Conservation (phyloP, 2,113 vertebrate genomes). For the Oncorhynchus clarkii region DNA sequence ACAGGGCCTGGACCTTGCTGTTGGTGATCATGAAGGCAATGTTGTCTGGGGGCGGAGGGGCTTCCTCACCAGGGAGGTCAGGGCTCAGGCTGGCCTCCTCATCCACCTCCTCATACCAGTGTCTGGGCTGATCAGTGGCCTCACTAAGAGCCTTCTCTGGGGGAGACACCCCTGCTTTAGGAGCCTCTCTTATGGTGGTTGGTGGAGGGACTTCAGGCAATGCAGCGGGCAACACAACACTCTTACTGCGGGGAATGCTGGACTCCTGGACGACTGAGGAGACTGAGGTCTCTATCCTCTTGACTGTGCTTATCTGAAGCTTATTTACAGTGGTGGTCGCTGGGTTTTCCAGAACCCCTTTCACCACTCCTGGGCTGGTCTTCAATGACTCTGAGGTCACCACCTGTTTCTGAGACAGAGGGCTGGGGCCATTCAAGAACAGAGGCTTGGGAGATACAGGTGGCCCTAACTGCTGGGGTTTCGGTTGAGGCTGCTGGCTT, state of each 20-base stretch:
- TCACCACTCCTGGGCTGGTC: conserved; percentile 54
- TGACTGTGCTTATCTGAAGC: conserved; percentile 59
- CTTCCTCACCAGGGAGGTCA: conserved; percentile 80
- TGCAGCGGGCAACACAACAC: neutral
- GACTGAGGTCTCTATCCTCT: conserved; percentile 51
- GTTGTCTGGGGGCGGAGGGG: conserved; percentile 80
- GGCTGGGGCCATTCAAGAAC: conserved; percentile 62
- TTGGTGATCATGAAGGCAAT: conserved; percentile 97
- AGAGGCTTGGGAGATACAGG: conserved; percentile 67
- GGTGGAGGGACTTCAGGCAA: conserved; percentile 23
- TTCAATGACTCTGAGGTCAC: conserved; percentile 62
- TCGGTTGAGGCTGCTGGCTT: conserved; percentile 61
- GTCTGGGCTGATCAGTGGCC: conserved; percentile 8
- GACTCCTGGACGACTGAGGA: conserved; percentile 15
- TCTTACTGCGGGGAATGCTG: conserved; percentile 27
- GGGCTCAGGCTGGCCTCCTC: conserved; percentile 77
- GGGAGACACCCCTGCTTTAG: conserved; percentile 14
- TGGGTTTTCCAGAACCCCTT: conserved; percentile 15
- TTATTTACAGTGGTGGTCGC: conserved; percentile 49
- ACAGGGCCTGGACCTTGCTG: conserved; percentile 89
- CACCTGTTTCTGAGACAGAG: conserved; percentile 52
- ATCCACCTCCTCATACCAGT: conserved; percentile 16
- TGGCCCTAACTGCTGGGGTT: conserved; percentile 49
- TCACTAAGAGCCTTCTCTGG: conserved; percentile 20
- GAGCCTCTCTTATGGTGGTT: neutral